These are phyloP conservation scores for Bryconaethiops microstoma DNA, from an alignment of 2,797 vertebrate genomes.

Conservation along the genomic window DNA sequence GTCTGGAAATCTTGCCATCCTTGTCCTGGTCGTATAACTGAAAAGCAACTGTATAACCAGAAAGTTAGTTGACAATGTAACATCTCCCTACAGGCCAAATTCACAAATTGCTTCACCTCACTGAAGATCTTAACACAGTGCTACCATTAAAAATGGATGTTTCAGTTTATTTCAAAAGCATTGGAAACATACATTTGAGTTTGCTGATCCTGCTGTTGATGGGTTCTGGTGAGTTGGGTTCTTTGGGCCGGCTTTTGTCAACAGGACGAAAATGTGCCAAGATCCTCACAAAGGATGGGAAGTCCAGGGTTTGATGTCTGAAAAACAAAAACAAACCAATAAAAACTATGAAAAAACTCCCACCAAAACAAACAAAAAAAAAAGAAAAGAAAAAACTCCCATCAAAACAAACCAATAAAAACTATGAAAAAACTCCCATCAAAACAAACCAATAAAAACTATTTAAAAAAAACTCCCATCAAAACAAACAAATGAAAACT, in stretches of 20 bases:
- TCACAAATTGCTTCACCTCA: neutral
- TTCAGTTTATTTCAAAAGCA: neutral
- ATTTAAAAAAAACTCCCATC: no score
- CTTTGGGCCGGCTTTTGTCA: conserved; percentile 56
- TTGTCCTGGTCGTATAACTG: conserved; percentile 81
- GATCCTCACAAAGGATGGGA: conserved; percentile 76
- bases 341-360: no score
- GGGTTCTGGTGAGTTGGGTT: conserved; percentile 63
- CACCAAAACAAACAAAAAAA: no score
- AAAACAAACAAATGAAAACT: no score
- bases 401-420: no score
- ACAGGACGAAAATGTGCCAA: conserved; percentile 81
- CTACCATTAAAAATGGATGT: neutral
- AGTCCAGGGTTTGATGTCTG: conserved; percentile 76
- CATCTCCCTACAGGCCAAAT: neutral
- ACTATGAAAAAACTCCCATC: no score
- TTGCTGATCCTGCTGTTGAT: conserved; percentile 79
- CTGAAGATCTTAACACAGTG: neutral
- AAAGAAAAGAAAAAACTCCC: no score
- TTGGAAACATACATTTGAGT: conserved; percentile 76
- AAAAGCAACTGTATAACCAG: conserved; percentile 76
- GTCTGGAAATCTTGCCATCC: conserved; percentile 83
- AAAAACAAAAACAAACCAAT: conserved; percentile 10
- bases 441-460: no score
- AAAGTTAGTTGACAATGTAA: neutral